Evolutionary conservation across 1,140 invertebrate genomes (phyloP), one percentile per base, ranked within the genome.

Genomic region (Drosophila insularis): DNA sequence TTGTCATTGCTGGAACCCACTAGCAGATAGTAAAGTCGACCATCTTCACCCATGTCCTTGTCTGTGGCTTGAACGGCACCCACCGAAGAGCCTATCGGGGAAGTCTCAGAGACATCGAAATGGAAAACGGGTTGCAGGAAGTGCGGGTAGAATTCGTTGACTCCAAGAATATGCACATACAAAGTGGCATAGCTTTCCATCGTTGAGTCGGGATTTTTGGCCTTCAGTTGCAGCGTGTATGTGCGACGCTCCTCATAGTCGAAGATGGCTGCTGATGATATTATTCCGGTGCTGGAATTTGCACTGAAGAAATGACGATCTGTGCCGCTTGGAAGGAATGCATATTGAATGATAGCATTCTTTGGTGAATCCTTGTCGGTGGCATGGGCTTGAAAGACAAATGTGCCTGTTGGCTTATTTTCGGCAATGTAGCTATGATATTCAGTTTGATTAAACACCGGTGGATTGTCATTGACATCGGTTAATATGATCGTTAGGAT

Each of bases 81-180:
- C 21, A 99, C 95, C 19, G 95, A 95, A 4, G 96, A 97, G 6
- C 97, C 98, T 10, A 98, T 94, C 64, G 96, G 94, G 0, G 97
- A 96, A 27, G 97, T 97, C 92, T 99, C 98, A 8, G 97, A 98
- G 6, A 99, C 97, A 81, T 97, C 96, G 92, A 99, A 98, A 79
- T 97, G 96, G 89, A 99, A 99, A 0, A 97, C 96, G 0, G 97
- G 95, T 92, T 98, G 96, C 50, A 97, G 93, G 90, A 99, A 99
- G 77, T 95, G 95, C 0, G 98, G 98, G 92, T 95, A 97, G 87
- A 94, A 99, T 92, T 99, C 98, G 92, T 99, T 99, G 0, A 97
- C 95, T 0, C 98, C 97, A 0, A 95, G 96, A 7, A 99, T 95
- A 79, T 97, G 94, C 2, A 99, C 94, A 93, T 90, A 0, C 97